Evolutionary conservation across 1,140 invertebrate species (phyloP).

Genomic region (Linepithema humile): DNA sequence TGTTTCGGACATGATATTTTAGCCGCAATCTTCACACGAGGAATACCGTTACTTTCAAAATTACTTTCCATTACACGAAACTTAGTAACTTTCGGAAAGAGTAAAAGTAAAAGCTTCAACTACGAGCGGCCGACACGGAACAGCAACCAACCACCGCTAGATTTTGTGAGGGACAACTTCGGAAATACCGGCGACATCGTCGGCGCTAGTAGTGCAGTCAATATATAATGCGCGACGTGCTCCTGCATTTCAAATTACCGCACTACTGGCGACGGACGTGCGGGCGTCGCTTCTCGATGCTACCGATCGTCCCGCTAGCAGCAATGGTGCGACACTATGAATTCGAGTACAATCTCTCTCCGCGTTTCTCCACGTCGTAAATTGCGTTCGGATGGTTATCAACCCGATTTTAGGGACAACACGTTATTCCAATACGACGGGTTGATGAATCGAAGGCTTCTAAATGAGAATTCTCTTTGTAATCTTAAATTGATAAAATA

Average conservation of each 20-base stretch:
- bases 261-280: slow-evolving; percentile 36
- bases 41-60: slow-evolving; percentile 9
- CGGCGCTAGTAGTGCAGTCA: slow-evolving; percentile 45
- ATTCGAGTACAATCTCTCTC: slow-evolving; percentile 35
- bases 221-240: slow-evolving; percentile 57
- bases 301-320: slow-evolving; percentile 25
- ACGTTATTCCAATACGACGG: neutral
- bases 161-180: slow-evolving; percentile 48
- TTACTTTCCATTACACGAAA: slow-evolving; percentile 46
- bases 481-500: slow-evolving; percentile 6
- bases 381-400: slow-evolving; percentile 29
- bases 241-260: slow-evolving; percentile 55
- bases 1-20: neutral
- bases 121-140: neutral
- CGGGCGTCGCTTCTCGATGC: slow-evolving; percentile 31
- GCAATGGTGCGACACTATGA: slow-evolving; percentile 32
- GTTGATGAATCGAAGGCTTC: neutral
- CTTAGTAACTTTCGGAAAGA: neutral
- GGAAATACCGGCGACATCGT: slow-evolving; percentile 42
- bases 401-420: neutral
- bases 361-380: neutral
- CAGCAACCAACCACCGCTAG: neutral
- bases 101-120: slow-evolving; percentile 3
- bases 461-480: neutral
- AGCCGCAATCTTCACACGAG: neutral